Percentiles rank a stretch among this genome's conserved stretches.
phyloP scores from a whole-genome alignment of 2,113 vertebrate genomes.

The Actenoides lindsayi region DNA sequence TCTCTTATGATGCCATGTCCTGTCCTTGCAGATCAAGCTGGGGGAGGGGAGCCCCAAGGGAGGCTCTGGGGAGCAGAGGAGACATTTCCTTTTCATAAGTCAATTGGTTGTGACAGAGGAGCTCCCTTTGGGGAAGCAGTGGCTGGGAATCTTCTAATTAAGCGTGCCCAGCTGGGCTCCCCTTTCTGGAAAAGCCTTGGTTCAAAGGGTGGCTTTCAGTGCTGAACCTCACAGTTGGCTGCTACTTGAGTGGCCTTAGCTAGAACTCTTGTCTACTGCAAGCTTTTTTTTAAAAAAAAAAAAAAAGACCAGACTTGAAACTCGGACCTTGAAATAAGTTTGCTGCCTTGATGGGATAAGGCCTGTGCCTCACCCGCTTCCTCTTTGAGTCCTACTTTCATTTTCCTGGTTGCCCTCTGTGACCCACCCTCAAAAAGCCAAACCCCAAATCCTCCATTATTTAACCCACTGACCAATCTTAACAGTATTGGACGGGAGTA shows the following conservation, averaged over 20 bases:
- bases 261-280: background rate
- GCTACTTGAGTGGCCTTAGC: background rate
- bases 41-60: background rate
- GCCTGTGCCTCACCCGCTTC: background rate
- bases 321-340: background rate
- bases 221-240: background rate
- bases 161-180: background rate
- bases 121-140: background rate
- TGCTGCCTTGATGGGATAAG: background rate
- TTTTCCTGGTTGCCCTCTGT: background rate
- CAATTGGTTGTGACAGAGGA: background rate
- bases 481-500: background rate
- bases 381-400: accelerated
- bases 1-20: background rate
- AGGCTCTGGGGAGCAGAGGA: background rate
- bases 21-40: background rate
- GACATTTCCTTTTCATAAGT: background rate
- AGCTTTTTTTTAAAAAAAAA: background rate
- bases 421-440: background rate
- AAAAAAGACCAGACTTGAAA: background rate
- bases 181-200: background rate
- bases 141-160: background rate
- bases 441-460: background rate
- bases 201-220: background rate
- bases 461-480: background rate